A percentile compares a stretch with the other conserved stretches of the same genome.
Conservation (phyloP, 1,140 invertebrate genomes). For the Orius laevigatus region DNA sequence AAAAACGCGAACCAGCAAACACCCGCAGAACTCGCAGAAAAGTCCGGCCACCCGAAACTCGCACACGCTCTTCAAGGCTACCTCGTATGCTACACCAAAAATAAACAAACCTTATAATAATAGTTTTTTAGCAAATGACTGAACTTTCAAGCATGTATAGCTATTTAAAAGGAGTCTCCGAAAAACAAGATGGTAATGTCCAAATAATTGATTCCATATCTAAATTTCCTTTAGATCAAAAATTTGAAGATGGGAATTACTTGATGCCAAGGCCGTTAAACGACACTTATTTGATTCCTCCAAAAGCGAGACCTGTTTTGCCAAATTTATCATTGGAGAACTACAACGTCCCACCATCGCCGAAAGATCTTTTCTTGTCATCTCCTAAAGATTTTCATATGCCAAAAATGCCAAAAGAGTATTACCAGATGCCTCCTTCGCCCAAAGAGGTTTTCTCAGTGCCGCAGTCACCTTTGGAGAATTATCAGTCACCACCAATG, state of each 20-base stretch:
- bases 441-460: slow-evolving; percentile 6
- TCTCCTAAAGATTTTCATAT: slow-evolving; percentile 1
- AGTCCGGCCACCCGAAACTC: slow-evolving; percentile 47
- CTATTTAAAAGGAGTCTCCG: slow-evolving; percentile 61
- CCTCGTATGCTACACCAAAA: slow-evolving; percentile 34
- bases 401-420: no score
- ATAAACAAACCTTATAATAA: not conserved
- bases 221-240: slow-evolving; percentile 11
- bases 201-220: not conserved
- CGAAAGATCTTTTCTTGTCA: no score
- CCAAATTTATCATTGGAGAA: not conserved
- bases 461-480: slow-evolving; percentile 23
- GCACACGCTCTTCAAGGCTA: slow-evolving; percentile 58
- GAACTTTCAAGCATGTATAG: slow-evolving; percentile 69
- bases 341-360: not conserved
- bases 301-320: slow-evolving; percentile 29
- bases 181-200: slow-evolving; percentile 22
- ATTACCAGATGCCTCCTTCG: not conserved
- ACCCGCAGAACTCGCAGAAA: slow-evolving; percentile 61
- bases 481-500: slow-evolving; percentile 28
- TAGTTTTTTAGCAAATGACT: slow-evolving; percentile 40
- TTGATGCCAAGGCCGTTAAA: slow-evolving; percentile 33
- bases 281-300: slow-evolving; percentile 34
- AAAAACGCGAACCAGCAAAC: slow-evolving; percentile 59
- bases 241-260: slow-evolving; percentile 31